phyloP scores from a whole-genome alignment of 2,113 vertebrate species.

The Notothenia rossii region DNA sequence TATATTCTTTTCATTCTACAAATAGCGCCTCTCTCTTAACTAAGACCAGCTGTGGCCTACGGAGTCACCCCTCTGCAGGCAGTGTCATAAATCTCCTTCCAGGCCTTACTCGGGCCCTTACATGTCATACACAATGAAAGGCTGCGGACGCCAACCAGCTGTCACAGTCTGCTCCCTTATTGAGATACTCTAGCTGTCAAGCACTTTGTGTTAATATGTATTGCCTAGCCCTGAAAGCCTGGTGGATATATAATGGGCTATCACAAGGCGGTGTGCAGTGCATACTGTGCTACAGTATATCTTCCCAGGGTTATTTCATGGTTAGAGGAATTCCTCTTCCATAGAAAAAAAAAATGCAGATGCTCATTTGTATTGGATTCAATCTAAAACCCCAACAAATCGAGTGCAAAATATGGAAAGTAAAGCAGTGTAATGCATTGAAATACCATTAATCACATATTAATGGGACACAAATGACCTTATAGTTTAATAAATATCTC shows the following conservation, averaged over 20 bases:
- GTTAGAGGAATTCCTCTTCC: neutral
- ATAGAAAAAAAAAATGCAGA: slow-evolving; percentile 12
- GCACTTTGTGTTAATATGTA: slow-evolving; percentile 49
- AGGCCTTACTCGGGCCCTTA: slow-evolving; percentile 61
- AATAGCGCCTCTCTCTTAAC: slow-evolving; percentile 40
- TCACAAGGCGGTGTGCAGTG: slow-evolving; percentile 41
- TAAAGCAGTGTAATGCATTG: neutral
- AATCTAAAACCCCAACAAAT: neutral
- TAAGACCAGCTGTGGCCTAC: slow-evolving; percentile 53
- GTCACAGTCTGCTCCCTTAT: slow-evolving; percentile 57
- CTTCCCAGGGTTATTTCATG: slow-evolving; percentile 18
- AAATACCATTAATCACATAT: neutral
- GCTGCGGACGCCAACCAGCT: slow-evolving; percentile 60
- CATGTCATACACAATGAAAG: slow-evolving; percentile 61
- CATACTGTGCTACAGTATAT: slow-evolving; percentile 23
- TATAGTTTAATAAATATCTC: neutral
- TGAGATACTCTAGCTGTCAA: slow-evolving; percentile 45
- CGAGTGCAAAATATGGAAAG: neutral
- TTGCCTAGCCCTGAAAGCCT: slow-evolving; percentile 25
- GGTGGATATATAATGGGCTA: slow-evolving; percentile 43
- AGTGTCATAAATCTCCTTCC: slow-evolving; percentile 62
- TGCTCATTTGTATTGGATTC: neutral
- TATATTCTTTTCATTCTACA: slow-evolving; percentile 10
- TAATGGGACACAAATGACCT: neutral
- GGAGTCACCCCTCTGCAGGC: slow-evolving; percentile 39